Evolutionary conservation across 1,140 invertebrate species (phyloP), one percentile per base, ranked within the genome.

Genomic region (Pogonomyrmex californicus): DNA sequence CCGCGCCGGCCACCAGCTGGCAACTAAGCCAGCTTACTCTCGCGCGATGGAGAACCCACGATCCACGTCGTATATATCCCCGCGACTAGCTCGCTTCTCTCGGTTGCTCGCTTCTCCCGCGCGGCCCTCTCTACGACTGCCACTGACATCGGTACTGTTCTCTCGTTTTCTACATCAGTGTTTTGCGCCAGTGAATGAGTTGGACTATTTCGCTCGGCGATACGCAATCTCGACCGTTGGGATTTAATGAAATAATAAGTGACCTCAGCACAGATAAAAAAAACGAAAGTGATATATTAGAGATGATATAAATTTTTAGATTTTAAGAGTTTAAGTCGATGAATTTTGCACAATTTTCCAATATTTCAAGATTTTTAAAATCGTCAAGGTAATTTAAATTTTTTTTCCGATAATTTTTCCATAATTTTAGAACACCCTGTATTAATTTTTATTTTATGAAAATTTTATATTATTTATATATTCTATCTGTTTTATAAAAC

Each of bases 1-100:
- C n/a, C 65, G 9, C 75, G 85, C 87, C 91, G 89, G 88, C 91
- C 73, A 93, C 90, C 93, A 93, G 91, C 93, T 93, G 93, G 92
- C 92, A 88, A 94, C 93, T 94, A 44, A 60, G 38, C 36, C 44
- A 14, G 30, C 23, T 70, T 36, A 38, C 56, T 85, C 41, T 76
- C 33, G 51, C 65, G 14, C 65, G 30, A 47, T 30, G 70, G 70
- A 73, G 70, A 73, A 56, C 41, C 36, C 76, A 33, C 7, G 60
- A 44, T 7, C 41, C 41, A 44, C 62, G 36, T 85, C 71, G 76
- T 44, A 63, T 38, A 65, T 38, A 6, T 41, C 62, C 14, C n/a
- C 36, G 41, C 49, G n/a, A 47, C 23, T 47, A 68, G 70, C 87
- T 49, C 23, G 23, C 23, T 23, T 23, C 23, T 23, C 23, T 23